Percentiles rank a stretch among this genome's conserved stretches.
Evolutionary conservation across 2,888 invertebrate species (phyloP).

Genomic region (Boloria euphrosyne): DNA sequence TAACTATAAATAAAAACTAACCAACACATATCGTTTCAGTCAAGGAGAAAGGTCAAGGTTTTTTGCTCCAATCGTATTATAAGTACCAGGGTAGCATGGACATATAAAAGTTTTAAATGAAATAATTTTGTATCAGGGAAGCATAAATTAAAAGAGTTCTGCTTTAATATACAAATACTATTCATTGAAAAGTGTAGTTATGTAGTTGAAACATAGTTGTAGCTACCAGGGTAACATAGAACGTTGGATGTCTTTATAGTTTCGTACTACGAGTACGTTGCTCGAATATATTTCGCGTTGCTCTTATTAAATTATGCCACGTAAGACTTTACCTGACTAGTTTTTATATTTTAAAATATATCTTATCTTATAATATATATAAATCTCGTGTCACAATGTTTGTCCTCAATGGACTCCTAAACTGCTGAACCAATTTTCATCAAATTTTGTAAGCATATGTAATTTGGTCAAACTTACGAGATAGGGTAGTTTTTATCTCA

Average conservation of each 20-base stretch:
- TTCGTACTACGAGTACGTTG: constrained; percentile 16
- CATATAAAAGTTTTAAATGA: constrained; percentile 24
- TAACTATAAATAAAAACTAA: neutral
- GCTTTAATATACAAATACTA: constrained; percentile 7
- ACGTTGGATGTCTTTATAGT: constrained; percentile 24
- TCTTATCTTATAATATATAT: no score
- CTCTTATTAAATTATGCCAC: no score
- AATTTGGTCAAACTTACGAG: no score
- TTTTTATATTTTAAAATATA: no score
- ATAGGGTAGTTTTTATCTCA: no score
- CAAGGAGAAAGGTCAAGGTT: neutral
- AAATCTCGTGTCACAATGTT: no score
- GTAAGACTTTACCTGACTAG: no score
- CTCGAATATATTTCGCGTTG: neutral
- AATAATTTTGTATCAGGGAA: constrained; percentile 62
- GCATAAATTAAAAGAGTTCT: constrained; percentile 45
- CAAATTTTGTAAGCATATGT: no score
- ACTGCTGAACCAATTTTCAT: no score
- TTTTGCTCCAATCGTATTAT: neutral
- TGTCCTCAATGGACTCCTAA: no score
- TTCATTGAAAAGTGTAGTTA: constrained; percentile 35
- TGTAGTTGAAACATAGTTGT: constrained; percentile 60
- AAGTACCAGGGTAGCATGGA: constrained; percentile 57
- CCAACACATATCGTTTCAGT: neutral
- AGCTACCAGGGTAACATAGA: constrained; percentile 52